Evolutionary conservation across 1,140 invertebrate species (phyloP), one percentile per base, ranked within the genome.

Genomic region (Drosophila nigromelanica): DNA sequence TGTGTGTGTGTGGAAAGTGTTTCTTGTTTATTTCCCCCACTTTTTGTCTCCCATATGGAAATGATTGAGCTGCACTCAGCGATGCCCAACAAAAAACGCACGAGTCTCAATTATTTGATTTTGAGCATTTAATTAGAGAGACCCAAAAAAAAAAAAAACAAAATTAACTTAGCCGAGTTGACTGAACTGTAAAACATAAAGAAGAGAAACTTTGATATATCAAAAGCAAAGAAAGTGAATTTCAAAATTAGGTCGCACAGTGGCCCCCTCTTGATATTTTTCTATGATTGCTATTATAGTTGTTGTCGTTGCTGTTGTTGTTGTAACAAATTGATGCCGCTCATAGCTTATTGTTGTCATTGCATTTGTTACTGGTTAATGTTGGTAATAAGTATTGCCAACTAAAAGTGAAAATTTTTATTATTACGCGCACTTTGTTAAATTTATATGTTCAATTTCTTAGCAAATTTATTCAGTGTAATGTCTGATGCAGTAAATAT

Each of bases 161-260:
- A 27, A 50, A 30, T 30, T 4, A 50, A 30, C 33, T 12, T 14
- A 11, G 30, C 4, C 11, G 30, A 76, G 80, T 85, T 85, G 76
- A 85, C 10, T 80, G 76, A 85, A 85, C 76, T 58, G 61, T 67
- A 59, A 66, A 56, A 48, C 15, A 63, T 37, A 68, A 45, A 59
- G 58, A 27, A 70, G 82, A 81, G 79, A 82, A 87, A 85, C 37
- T 77, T 45, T 14, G 12, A 5, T 45, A 18, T 35, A 54, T 76
- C 50, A 63, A 86, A 86, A 70, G 78, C 67, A 78, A 87, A 87
- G 83, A 87, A 89, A 89, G 83, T 87, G 79, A 79, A 79, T 89
- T 87, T 82, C 52, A 78, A 86, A 86, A 77, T 71, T 85, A 70
- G 74, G 81, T 80, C 81, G 77, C 58, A 40, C 50, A 60, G 35